A percentile compares a stretch with the other conserved stretches of the same genome.
Evolutionary conservation across 1,140 invertebrate genomes (phyloP).

Genomic region (Drosophila lowei): DNA sequence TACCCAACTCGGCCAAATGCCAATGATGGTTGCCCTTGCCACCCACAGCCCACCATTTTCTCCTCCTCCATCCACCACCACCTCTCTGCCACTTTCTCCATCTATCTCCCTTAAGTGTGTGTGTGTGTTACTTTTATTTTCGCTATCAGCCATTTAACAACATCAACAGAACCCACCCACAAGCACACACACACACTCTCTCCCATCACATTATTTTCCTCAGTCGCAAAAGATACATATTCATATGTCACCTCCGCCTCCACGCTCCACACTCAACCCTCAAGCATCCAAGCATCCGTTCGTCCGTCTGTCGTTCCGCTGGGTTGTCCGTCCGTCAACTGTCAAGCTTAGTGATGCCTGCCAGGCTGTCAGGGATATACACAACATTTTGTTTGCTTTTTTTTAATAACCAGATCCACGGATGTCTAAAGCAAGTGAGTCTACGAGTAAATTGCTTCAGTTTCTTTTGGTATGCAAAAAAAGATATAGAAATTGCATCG

Average conservation of each 20-base stretch:
- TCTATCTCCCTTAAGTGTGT: slow-evolving; percentile 2
- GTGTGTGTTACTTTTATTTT: slow-evolving; percentile 74
- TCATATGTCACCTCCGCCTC: slow-evolving; percentile 38
- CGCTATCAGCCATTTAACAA: slow-evolving; percentile 74
- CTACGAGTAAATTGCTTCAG: slow-evolving; percentile 1
- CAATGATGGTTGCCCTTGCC: slow-evolving; percentile 32
- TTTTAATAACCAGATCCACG: too few relatives aligned
- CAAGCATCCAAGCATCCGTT: slow-evolving; percentile 22
- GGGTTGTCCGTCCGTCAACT: slow-evolving; percentile 43
- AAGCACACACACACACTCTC: slow-evolving; percentile 6
- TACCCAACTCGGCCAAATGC: slow-evolving; percentile 53
- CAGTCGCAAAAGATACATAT: slow-evolving; percentile 15
- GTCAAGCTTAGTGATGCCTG: slow-evolving; percentile 77
- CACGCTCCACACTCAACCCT: slow-evolving; percentile 17
- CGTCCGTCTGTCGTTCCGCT: slow-evolving; percentile 7
- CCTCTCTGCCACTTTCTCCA: background rate
- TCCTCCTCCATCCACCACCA: background rate
- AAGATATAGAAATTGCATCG: slow-evolving; percentile 16
- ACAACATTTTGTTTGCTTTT: slow-evolving; percentile 49
- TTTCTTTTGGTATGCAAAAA: slow-evolving; percentile 15
- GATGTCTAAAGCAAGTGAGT: background rate
- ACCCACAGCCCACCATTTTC: background rate
- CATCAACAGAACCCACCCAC: slow-evolving; percentile 26
- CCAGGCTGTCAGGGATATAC: slow-evolving; percentile 67
- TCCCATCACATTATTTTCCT: background rate